Percentiles rank a stretch among this genome's conserved stretches.
Evolutionary conservation across 2,888 invertebrate genomes (phyloP).

Genomic region (Frankliniella fusca): DNA sequence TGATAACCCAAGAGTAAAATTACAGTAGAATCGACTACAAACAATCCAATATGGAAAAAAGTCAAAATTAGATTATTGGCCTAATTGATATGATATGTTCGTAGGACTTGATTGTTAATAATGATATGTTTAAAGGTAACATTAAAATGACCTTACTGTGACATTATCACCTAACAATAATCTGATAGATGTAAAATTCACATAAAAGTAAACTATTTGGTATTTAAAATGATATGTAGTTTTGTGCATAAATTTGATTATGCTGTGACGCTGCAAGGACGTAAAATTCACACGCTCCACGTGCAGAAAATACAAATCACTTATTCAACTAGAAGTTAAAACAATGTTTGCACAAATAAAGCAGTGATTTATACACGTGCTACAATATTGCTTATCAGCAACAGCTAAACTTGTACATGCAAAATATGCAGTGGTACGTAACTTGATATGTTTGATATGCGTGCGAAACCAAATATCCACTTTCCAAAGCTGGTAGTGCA

Average conservation of each 20-base stretch:
- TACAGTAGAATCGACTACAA: neutral
- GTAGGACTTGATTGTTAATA: slow-evolving; percentile 14
- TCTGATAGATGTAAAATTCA: neutral
- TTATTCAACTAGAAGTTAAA: neutral
- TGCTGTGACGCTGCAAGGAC: too few relatives aligned
- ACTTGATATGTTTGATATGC: neutral
- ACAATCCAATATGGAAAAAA: neutral
- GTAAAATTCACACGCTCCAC: too few relatives aligned
- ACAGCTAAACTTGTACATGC: neutral
- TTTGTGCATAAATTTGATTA: neutral
- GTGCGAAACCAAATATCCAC: too few relatives aligned
- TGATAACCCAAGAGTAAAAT: neutral
- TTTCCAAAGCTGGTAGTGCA: too few relatives aligned
- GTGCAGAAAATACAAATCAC: too few relatives aligned
- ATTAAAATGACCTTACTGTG: too few relatives aligned
- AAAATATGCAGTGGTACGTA: neutral
- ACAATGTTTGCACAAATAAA: neutral
- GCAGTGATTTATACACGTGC: neutral
- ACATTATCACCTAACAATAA: neutral
- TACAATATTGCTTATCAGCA: neutral
- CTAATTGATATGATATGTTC: slow-evolving; percentile 3
- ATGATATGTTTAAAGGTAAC: neutral
- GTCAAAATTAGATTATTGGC: neutral
- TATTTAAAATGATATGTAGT: slow-evolving; percentile 14
- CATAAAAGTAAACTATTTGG: neutral